Evolutionary conservation across 2,113 vertebrate genomes (phyloP), one percentile per base, ranked within the genome.

Genomic region (Rostratula benghalensis): DNA sequence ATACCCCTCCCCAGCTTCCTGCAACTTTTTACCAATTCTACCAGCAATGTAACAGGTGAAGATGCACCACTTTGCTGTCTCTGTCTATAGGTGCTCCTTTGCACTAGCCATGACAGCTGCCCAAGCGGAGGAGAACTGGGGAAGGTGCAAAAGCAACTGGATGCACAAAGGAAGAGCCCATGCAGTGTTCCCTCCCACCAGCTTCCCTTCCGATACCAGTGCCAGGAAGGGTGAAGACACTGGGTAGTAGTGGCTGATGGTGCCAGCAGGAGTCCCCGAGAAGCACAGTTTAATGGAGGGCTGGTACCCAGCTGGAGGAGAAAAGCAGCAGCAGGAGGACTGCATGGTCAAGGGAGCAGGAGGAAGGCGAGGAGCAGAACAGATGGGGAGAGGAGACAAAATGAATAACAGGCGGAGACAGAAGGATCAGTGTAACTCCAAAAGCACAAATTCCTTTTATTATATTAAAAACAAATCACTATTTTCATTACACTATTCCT

Each of bases 401-500:
- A 93, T 63, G 67, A 94, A 6, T 83, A 96, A 86, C 74, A 90
- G 75, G 54, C 2, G 0, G 87, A 92, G 70, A 85, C 50, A 90
- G 67, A 46, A 86, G 45, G 61, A 90, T 71, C 87, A 65, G 23
- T 9, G n/a, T 56, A 87, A 71, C 56, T 94, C 60, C 61, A 95
- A 94, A 96, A 93, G 77, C 37, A 93, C 56, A 93, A 90, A 71
- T 84, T 87, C 61, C 61, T 91, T 92, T 95, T 89, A 41, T 63
- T 80, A 46, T 48, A 76, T 87, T 77, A 77, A 89, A 91, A 93
- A 35, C 48, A 93, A 96, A 87, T 50, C 31, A 57, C 33, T 94
- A 43, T 90, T 95, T 97, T 83, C 20, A 19, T 83, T 76, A 94
- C 56, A 60, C 57, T 81, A 9, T 54, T 79, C 70, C 89, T 95